Conservation (phyloP, 1,140 invertebrate species). For the Caenorhabditis remanei region DNA sequence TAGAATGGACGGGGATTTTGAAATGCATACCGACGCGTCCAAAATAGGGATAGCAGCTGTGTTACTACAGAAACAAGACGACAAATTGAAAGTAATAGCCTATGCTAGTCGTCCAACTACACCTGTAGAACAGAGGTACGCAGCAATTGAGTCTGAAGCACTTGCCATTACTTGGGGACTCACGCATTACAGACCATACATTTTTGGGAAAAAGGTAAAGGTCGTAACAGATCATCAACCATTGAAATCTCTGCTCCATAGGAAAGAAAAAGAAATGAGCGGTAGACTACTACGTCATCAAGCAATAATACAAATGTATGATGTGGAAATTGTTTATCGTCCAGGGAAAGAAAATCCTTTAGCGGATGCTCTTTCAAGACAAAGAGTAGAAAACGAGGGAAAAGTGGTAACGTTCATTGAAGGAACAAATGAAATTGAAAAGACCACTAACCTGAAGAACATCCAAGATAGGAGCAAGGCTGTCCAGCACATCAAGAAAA, state of each 20-base stretch:
- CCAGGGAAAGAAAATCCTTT: background rate
- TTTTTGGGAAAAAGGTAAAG: background rate
- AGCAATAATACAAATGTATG: background rate
- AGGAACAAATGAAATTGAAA: background rate
- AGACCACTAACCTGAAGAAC: background rate
- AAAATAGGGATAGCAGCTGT: background rate
- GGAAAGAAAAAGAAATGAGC: constrained; percentile 4
- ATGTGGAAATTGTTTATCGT: background rate
- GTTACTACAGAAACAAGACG: background rate
- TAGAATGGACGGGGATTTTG: background rate
- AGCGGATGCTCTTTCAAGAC: background rate
- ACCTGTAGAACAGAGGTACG: background rate
- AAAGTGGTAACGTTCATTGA: background rate
- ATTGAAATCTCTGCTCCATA: background rate
- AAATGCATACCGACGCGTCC: background rate
- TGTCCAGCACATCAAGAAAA: background rate
- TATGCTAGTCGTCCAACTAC: background rate
- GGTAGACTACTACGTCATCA: background rate
- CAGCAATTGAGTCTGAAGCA: background rate
- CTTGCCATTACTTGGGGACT: background rate
- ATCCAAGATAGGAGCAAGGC: background rate
- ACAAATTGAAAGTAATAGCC: background rate
- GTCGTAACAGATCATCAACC: background rate
- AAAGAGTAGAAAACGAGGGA: background rate
- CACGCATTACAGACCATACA: background rate